Conservation (phyloP, 2,113 vertebrate species). For the Mus musculus region GRCm39 chr12:67228001-67228500, state of each 20-base stretch:
- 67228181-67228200: neutral
- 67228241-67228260: neutral
- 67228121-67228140: neutral
- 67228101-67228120: neutral
- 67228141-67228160: slow-evolving; percentile 27
- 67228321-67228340: neutral
- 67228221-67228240: neutral
- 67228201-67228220: neutral
- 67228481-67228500: neutral
- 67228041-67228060: neutral
- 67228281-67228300: neutral
- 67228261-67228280: neutral
- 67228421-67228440: neutral
- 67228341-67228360: neutral
- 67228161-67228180: neutral
- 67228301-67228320: too few relatives aligned
- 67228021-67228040: neutral
- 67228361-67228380: neutral
- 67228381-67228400: neutral
- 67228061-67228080: neutral
- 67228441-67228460: neutral
- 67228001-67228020: neutral
- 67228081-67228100: neutral
- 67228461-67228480: neutral
- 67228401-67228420: neutral